Evolutionary conservation across 2,113 vertebrate species (phyloP), one percentile per base, ranked within the genome.

Genomic region (Sphyrna mokarran): DNA sequence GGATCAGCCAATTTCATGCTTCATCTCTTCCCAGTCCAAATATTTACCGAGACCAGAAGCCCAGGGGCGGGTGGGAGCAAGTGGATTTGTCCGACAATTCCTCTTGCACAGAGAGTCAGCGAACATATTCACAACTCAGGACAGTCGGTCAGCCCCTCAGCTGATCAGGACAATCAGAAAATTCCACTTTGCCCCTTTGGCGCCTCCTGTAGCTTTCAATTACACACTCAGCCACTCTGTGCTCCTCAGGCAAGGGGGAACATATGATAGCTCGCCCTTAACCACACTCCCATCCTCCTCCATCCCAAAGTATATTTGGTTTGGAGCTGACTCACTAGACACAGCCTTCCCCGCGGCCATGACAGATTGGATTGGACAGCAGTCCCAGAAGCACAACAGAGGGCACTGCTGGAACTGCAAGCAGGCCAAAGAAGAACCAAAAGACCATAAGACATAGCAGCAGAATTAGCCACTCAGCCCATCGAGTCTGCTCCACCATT

Each of bases 11-110:
- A 72, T 70, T 48, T 95, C 94, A 95, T 48, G 66, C 96, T 48
- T 85, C 78, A 89, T 16, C 96, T 96, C 68, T 70, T 63, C 0
- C 1, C 95, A 96, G 43, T 0, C 90, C 96, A 96, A 96, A 96
- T 96, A 96, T 96, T 96, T 95, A 96, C 0, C 8, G 0, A 95
- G 96, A 37, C 66, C 0, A 0, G 86, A 96, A 37, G 0, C 95
- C 54, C 33, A 54, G 40, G 58, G 40, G 58, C 90, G 85, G 95
- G 1, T 61, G n/a, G 78, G 54, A 37, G 13, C 43, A 0, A 0
- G 95, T 13, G 26, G 69, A n/a, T 16, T 95, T 66, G 89, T 37
- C 87, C 61, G 66, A 20, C 14, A 91, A n/a, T 66, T 91, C 5
- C 33, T 37, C 33, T 14, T 61, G 87, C 87, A 90, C 29, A 14